phyloP scores from a whole-genome alignment of 1,140 invertebrate species.

The Bombus affinis region DNA sequence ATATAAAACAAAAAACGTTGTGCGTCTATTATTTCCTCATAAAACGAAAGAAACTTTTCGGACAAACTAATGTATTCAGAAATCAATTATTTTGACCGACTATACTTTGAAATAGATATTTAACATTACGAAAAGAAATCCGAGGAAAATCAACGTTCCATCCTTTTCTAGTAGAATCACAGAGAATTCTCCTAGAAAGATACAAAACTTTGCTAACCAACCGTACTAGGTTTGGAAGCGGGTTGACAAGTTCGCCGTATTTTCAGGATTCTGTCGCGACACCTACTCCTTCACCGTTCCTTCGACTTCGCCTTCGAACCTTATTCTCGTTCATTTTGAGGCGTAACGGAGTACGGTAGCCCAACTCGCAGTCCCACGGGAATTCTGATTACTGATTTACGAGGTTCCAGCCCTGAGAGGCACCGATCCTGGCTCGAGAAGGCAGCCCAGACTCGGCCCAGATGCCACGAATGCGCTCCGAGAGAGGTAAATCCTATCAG shows the following conservation, averaged over 20 bases:
- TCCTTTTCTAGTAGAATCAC: background rate
- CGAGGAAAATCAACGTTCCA: background rate
- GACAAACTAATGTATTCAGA: no score
- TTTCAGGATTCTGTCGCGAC: slow-evolving; percentile 29
- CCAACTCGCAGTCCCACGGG: slow-evolving; percentile 49
- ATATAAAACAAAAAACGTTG: no score
- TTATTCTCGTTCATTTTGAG: slow-evolving; percentile 6
- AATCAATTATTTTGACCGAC: no score
- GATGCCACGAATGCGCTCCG: slow-evolving; percentile 63
- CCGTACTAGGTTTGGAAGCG: background rate
- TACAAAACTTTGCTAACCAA: background rate
- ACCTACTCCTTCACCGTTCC: background rate
- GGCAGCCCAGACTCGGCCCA: slow-evolving; percentile 52
- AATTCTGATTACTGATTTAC: slow-evolving; percentile 80
- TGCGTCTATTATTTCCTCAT: no score
- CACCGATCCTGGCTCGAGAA: slow-evolving; percentile 67
- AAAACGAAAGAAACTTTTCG: no score
- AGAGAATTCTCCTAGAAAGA: background rate
- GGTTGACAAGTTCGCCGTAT: slow-evolving; percentile 36
- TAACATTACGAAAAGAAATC: background rate
- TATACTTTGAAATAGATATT: no score
- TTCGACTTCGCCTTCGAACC: background rate
- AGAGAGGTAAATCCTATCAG: slow-evolving; percentile 78
- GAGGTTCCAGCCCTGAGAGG: slow-evolving; percentile 71
- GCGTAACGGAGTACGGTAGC: slow-evolving; percentile 9